Conservation (phyloP, 2,888 invertebrate species). For the Eumacrocentrus americanus region DNA sequence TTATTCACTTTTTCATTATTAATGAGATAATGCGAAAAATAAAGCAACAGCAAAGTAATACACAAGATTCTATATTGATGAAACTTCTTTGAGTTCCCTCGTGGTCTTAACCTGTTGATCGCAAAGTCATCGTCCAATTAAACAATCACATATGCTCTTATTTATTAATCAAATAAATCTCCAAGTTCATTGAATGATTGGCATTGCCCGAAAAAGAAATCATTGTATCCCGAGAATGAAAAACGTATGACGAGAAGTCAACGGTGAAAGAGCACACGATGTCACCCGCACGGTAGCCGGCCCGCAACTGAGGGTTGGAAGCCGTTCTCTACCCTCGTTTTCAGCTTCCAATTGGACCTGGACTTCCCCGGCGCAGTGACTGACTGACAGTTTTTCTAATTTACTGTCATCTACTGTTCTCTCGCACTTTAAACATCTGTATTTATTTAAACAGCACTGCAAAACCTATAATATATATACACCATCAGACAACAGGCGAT, state of each 20-base stretch:
- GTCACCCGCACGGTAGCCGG: constrained; percentile 36
- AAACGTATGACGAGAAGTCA: not conserved
- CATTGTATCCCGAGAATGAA: not conserved
- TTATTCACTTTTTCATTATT: no score
- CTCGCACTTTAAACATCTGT: not conserved
- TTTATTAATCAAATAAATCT: not conserved
- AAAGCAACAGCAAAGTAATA: not conserved
- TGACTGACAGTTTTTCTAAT: no score
- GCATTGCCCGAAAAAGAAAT: not conserved
- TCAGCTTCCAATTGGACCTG: constrained; percentile 18
- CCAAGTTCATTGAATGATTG: not conserved
- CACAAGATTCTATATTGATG: not conserved
- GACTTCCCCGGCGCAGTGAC: constrained; percentile 17
- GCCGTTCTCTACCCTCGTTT: constrained; percentile 29
- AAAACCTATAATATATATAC: no score
- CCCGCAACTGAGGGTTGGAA: constrained; percentile 42
- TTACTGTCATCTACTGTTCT: no score
- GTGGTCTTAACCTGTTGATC: constrained; percentile 39
- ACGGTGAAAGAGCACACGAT: constrained; percentile 19
- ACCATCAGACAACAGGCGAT: no score
- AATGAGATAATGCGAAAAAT: not conserved
- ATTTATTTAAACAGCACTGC: no score
- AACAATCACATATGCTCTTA: not conserved
- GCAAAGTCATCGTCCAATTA: not conserved
- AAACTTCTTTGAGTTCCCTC: no score